Evolutionary conservation across 2,113 vertebrate genomes (phyloP), one percentile per base, ranked within the genome.

Genomic region (Tragulus kanchil): DNA sequence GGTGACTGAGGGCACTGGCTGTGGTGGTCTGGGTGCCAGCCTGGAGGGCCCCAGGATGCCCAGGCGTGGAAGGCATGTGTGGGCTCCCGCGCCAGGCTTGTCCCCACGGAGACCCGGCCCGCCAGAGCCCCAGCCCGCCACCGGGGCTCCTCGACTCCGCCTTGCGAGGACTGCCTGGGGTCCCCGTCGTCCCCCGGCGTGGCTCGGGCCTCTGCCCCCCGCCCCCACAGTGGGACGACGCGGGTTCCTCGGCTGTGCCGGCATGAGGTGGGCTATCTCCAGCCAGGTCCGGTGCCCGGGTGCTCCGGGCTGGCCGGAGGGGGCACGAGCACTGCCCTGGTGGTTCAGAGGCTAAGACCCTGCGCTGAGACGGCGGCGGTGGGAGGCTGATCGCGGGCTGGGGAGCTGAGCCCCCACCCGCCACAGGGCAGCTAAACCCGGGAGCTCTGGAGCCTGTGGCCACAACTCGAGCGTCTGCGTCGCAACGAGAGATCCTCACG

Each of bases 221-320:
- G 2, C 5, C 78, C 73, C 73, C 25, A 25, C 50, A 4, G 64
- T 14, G 31, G 28, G 28, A n/a, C 16, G 64, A 31, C 13, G 62
- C 62, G 28, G 12, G 31, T 5, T 8, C 16, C 8, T 31, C 50
- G 1, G 9, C 50, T 54, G 50, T 54, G 50, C 28, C 16, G 1
- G 50, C 26, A 28, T 1, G 1, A 54, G 8, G 75, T 15, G 1
- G 31, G 28, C 9, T n/a, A 15, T 52, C 50, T 78, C 36, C 16
- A 17, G 16, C 50, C 28, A 0, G 5, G 4, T n/a, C 16, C 8
- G 11, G 3, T 0, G 5, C 75, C 50, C 16, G 11, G 48, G 8
- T 12, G 28, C 31, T 31, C 17, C 75, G 19, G 5, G 31, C 28
- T 16, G 5, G n/a, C 50, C 19, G 50, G 75, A 54, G n/a, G 52